Base-by-base conservation (phyloP, 2,797 vertebrate species). In the Lacerta agilis region DNA sequence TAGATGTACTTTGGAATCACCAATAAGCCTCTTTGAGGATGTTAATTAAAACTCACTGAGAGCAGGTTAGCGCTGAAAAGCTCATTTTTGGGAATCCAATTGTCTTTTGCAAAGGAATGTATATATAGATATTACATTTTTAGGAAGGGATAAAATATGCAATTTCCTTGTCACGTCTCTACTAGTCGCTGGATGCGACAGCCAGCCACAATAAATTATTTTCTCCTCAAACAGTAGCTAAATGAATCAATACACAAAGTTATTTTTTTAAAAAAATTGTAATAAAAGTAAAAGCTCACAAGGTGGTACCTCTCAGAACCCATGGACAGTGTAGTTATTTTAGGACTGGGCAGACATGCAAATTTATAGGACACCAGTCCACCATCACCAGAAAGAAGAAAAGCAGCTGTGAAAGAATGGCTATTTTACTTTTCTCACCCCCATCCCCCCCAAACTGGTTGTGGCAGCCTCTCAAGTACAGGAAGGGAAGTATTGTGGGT, bases 191-290 rank as follows among this genome's bases (percentile, higher is more conserved):
- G 43, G 0, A 0, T 36, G 66, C 88, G 13, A 8, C 3, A 89
- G 41, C 25, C 33, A 79, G n/a, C 33, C n/a, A 82, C 83, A 86
- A 82, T 15, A 18, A 71, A 2, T 0, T 1, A 81, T 85, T 81
- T 41, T 5, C 0, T 0, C 25, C 87, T 49, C n/a, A 77, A 86
- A 5, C 1, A 61, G 7, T 58, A 90, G 8, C 88, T 84, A n/a
- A 92, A 94, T 89, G n/a, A 8, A 86, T 81, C 58, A 55, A 55
- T 64, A 81, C 55, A 45, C n/a, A 81, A 79, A 76, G 6, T 20
- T 45, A 61, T 67, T 84, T 88, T 88, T 55, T 81, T 92, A 86
- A 85, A 86, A 85, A 90, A 88, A 92, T 49, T 88, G 90, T 91
- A 85, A 87, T 67, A 64, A 0, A 25, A 75, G 67, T 49, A 27